Base-by-base conservation (phyloP, 2,797 vertebrate species). In the Pteropus rufus region DNA sequence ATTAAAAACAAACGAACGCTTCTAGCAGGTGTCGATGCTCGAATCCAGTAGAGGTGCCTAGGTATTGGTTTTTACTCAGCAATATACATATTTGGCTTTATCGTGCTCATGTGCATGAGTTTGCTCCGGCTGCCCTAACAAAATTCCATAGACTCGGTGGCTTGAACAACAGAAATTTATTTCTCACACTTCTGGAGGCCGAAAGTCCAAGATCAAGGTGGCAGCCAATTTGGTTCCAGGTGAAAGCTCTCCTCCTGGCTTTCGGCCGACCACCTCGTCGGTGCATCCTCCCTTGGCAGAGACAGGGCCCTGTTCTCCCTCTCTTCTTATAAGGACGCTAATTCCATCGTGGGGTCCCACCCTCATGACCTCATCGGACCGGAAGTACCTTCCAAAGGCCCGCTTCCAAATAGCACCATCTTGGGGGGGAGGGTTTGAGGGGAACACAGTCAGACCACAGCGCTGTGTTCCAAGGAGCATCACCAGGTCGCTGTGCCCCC, bases 91-190 rank as follows among this genome's bases (percentile, higher is more conserved):
- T 29, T 34, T 23, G 18, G 70, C 44, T 39, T 76, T 10, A 58
- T 39, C 8, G 1, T 8, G 7, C 21, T 39, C 1, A 0, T 11
- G 15, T 1, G 23, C 10, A 8, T 41, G 7, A 7, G 41, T 34
- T 34, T 69, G 73, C 49, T 54, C 18, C 2, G 56, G 21, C 36
- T 7, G 3, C 26, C 12, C 0, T 9, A 67, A 79, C 26, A 31
- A 52, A 65, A 79, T 31, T 15, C 10, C 58, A 24, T 0, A 34
- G 62, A 3, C 39, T 2, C 44, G 16, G 12, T n/a, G 16, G 34
- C 41, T 44, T 18, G 56, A 8, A 70, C 39, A 23, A 29, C 4
- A 62, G 39, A 29, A 26, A 23, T 16, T 34, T 60, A 36, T 65
- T 81, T 87, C 65, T 80, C 76, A 6, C 21, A 10, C 49, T 23